Evolutionary conservation across 2,797 vertebrate genomes (phyloP).

Genomic region (Rachycentron canadum): DNA sequence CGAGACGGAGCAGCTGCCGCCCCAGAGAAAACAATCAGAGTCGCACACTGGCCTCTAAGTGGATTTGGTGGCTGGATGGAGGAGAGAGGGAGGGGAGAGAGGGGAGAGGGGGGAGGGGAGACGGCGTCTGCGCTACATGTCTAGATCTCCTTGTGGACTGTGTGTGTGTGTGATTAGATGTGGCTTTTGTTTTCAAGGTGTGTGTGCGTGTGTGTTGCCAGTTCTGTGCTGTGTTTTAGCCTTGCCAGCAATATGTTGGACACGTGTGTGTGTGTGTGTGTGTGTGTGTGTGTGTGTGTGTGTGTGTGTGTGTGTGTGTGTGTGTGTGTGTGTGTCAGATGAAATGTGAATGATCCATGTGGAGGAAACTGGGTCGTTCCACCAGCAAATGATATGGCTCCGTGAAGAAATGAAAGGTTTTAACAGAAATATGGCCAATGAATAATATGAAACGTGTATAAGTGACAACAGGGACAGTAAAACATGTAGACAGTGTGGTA

Average conservation of each 20-base stretch:
- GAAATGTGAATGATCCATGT: slow-evolving; percentile 43
- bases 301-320: neutral
- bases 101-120: slow-evolving; percentile 44
- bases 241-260: slow-evolving; percentile 28
- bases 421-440: neutral
- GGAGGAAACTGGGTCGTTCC: slow-evolving; percentile 43
- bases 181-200: slow-evolving; percentile 65
- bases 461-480: neutral
- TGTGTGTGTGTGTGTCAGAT: neutral
- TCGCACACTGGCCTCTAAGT: slow-evolving; percentile 72
- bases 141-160: slow-evolving; percentile 49
- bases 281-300: neutral
- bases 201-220: slow-evolving; percentile 30
- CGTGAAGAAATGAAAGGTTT: slow-evolving; percentile 15
- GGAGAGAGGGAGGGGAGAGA: slow-evolving; percentile 8
- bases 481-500: neutral
- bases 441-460: neutral
- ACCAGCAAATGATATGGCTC: slow-evolving; percentile 32
- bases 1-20: slow-evolving; percentile 71
- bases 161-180: slow-evolving; percentile 54
- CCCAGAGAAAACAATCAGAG: slow-evolving; percentile 75
- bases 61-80: slow-evolving; percentile 75
- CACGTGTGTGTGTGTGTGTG: slow-evolving; percentile 16
- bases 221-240: slow-evolving; percentile 6
- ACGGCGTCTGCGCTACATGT: slow-evolving; percentile 48